Conservation (phyloP, 2,113 vertebrate genomes). For the Thalassoma bifasciatum region DNA sequence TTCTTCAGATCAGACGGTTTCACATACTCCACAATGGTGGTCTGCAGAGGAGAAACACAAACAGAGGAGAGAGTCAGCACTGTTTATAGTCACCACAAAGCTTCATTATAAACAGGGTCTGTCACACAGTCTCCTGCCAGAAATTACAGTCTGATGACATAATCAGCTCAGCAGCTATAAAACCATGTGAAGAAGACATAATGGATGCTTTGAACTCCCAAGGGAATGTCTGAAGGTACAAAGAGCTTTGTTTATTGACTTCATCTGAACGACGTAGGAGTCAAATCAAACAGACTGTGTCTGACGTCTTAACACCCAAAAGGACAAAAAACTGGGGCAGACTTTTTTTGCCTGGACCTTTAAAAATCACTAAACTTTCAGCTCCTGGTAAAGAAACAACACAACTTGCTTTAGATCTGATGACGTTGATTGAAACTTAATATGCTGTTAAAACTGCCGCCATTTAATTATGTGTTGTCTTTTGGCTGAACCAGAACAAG, state of each 20-base stretch:
- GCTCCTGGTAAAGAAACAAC: too few relatives aligned
- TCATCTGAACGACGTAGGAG: too few relatives aligned
- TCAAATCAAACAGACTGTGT: not conserved
- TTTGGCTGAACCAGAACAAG: too few relatives aligned
- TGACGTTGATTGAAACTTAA: too few relatives aligned
- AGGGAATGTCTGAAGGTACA: not conserved
- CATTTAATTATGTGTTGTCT: too few relatives aligned
- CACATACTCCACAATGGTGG: conserved; percentile 96
- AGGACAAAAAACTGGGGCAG: too few relatives aligned
- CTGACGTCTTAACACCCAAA: not conserved
- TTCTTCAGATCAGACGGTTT: conserved; percentile 98
- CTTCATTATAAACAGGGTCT: not conserved
- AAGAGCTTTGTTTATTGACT: not conserved
- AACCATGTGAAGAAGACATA: conserved; percentile 29
- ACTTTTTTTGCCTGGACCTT: too few relatives aligned
- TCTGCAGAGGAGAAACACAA: conserved; percentile 80
- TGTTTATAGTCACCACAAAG: not conserved
- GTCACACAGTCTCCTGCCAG: not conserved
- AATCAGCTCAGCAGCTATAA: conserved; percentile 7
- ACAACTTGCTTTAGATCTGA: too few relatives aligned
- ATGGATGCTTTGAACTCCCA: conserved; percentile 27
- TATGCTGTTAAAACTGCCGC: too few relatives aligned
- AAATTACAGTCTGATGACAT: conserved; percentile 30
- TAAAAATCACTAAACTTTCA: too few relatives aligned
- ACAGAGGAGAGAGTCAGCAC: not conserved